These are phyloP conservation scores for Caenorhabditis drosophilae DNA, from an alignment of 2,888 invertebrate species.

Conservation along the genomic window DNA sequence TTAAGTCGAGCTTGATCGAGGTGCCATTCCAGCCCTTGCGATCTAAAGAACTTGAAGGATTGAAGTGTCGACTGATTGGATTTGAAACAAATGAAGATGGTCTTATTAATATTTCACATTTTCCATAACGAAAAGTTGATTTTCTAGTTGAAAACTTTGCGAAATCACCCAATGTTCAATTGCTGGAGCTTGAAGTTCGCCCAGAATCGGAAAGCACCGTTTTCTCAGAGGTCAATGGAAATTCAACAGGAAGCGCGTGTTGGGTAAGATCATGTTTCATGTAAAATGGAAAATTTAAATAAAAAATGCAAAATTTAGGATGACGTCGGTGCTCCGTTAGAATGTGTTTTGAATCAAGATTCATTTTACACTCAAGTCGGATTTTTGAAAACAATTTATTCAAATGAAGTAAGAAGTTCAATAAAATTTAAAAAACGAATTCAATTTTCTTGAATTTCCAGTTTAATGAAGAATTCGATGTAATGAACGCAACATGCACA, in stretches of 20 bases:
- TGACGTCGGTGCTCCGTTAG: conserved; percentile 37
- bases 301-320: conserved; percentile 9
- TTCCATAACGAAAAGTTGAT: neutral
- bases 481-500: conserved; percentile 14
- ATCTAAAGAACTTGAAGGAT: conserved; percentile 10
- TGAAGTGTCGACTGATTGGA: conserved; percentile 27
- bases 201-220: conserved; percentile 9
- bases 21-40: conserved; percentile 11
- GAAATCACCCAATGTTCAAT: conserved; percentile 5
- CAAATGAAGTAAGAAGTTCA: neutral
- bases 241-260: conserved; percentile 25
- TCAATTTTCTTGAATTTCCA: too few relatives aligned
- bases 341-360: conserved; percentile 23
- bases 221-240: conserved; percentile 23
- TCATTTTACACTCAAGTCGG: conserved; percentile 31
- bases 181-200: conserved; percentile 14
- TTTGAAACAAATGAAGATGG: conserved; percentile 32
- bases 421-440: too few relatives aligned
- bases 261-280: conserved; percentile 15
- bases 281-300: neutral
- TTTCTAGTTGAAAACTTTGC: conserved; percentile 21
- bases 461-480: neutral
- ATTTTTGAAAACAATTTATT: conserved; percentile 13
- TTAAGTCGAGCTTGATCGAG: conserved; percentile 27
- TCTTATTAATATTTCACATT: neutral